These are phyloP conservation scores for Cephus rjabovi DNA, from an alignment of 2,888 invertebrate species.

Conservation along the genomic window DNA sequence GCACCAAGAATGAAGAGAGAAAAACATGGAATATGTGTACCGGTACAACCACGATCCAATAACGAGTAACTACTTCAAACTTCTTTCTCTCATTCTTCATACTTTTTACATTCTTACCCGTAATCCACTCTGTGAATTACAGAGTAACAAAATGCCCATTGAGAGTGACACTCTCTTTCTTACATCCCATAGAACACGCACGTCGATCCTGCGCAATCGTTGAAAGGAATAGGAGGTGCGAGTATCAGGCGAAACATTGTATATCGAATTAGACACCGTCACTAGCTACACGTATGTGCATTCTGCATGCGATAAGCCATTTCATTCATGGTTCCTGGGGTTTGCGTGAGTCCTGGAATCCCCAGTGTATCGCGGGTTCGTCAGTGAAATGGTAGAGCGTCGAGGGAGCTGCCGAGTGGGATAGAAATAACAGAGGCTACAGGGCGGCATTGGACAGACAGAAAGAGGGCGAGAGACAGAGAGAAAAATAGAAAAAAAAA, in stretches of 20 bases:
- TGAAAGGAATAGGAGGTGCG: neutral
- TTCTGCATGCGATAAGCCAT: conserved; percentile 14
- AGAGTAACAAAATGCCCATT: neutral
- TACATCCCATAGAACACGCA: neutral
- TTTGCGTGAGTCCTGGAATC: neutral
- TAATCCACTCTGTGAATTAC: neutral
- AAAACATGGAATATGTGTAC: neutral
- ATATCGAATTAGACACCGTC: neutral
- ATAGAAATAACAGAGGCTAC: conserved; percentile 27
- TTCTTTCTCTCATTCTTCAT: neutral
- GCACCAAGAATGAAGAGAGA: neutral
- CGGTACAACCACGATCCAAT: neutral
- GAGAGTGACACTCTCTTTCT: neutral
- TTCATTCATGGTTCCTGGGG: conserved; percentile 16
- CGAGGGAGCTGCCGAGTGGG: conserved; percentile 21
- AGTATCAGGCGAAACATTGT: neutral
- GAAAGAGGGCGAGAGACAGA: conserved; percentile 19
- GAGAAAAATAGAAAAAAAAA: neutral
- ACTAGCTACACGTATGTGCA: neutral
- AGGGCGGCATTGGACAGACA: conserved; percentile 32
- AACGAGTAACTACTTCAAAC: neutral
- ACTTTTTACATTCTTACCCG: neutral
- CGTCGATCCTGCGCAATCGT: neutral
- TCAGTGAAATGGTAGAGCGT: conserved; percentile 17
- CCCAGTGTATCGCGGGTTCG: neutral